Percentiles rank a stretch among this genome's conserved stretches.
These are phyloP conservation scores for Drosophila equinoxialis DNA, from an alignment of 1,140 invertebrate genomes.

Conservation along the genomic window DNA sequence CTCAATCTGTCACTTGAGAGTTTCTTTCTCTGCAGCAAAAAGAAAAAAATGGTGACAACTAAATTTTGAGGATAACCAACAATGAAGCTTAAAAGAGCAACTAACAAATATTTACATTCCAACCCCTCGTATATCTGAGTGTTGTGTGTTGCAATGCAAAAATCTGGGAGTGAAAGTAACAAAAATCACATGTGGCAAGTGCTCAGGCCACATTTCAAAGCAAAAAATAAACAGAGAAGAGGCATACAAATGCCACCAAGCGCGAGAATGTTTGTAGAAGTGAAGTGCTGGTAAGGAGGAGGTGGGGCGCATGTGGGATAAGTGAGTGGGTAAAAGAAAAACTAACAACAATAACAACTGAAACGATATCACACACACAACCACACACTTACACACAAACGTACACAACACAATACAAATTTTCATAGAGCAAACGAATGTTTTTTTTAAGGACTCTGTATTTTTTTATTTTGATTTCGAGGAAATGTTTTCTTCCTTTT, in stretches of 20 bases:
- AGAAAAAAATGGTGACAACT: not conserved
- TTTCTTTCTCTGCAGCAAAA: not conserved
- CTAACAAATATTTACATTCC: slow-evolving; percentile 10
- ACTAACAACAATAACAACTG: not conserved
- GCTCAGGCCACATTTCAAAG: slow-evolving; percentile 5
- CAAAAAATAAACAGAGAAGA: slow-evolving; percentile 4
- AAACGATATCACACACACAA: not conserved
- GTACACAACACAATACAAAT: slow-evolving; percentile 1
- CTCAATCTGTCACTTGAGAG: slow-evolving; percentile 12
- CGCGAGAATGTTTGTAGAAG: slow-evolving; percentile 11
- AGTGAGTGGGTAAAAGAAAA: slow-evolving; percentile 7
- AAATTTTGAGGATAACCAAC: slow-evolving; percentile 3
- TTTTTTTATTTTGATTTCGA: not conserved
- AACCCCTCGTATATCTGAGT: not conserved
- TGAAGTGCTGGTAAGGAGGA: not conserved
- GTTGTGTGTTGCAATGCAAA: slow-evolving; percentile 1
- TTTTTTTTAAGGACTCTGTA: not conserved
- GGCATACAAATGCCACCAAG: slow-evolving; percentile 11
- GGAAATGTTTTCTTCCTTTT: slow-evolving; percentile 7
- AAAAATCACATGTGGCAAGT: slow-evolving; percentile 11
- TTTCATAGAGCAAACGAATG: slow-evolving; percentile 10
- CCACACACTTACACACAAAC: not conserved
- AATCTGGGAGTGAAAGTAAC: slow-evolving; percentile 11
- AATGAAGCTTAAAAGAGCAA: slow-evolving; percentile 8
- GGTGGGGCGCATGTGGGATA: not conserved